phyloP scores from a whole-genome alignment of 2,888 invertebrate genomes.

The Zaprionus obscuricornis region DNA sequence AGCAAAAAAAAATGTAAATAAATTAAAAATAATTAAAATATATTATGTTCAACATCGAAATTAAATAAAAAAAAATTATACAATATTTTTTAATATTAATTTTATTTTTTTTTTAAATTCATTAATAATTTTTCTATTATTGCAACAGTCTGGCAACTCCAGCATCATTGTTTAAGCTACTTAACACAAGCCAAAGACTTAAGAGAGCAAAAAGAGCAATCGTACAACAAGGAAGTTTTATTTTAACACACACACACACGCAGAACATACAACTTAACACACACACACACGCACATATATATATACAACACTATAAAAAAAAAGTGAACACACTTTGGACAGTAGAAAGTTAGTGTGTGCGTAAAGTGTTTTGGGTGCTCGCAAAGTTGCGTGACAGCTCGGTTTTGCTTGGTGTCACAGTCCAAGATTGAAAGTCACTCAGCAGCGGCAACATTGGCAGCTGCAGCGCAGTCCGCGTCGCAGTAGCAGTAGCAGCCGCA shows the following conservation, averaged over 20 bases:
- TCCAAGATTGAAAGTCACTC: slow-evolving; percentile 52
- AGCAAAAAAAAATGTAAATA: too few relatives aligned
- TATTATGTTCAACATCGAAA: too few relatives aligned
- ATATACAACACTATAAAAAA: background rate
- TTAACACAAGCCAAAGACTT: slow-evolving; percentile 13
- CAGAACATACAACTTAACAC: too few relatives aligned
- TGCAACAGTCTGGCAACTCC: slow-evolving; percentile 33
- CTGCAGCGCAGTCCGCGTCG: slow-evolving; percentile 13
- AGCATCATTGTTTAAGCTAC: background rate
- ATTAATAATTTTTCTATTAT: too few relatives aligned
- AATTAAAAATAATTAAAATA: too few relatives aligned
- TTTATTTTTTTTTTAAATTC: too few relatives aligned
- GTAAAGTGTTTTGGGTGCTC: background rate
- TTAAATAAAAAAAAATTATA: too few relatives aligned
- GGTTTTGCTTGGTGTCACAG: slow-evolving; percentile 18
- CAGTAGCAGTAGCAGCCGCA: slow-evolving; percentile 29
- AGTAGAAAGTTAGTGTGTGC: slow-evolving; percentile 7
- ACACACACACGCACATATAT: background rate
- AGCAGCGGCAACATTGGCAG: slow-evolving; percentile 5
- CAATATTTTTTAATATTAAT: too few relatives aligned
- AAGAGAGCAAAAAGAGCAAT: slow-evolving; percentile 44
- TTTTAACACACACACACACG: slow-evolving; percentile 1
- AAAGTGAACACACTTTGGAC: too few relatives aligned
- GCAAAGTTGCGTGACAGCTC: slow-evolving; percentile 38
- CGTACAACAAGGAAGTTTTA: slow-evolving; percentile 33